phyloP scores from a whole-genome alignment of 1,140 invertebrate species.

The Zaprionus lachaisei region DNA sequence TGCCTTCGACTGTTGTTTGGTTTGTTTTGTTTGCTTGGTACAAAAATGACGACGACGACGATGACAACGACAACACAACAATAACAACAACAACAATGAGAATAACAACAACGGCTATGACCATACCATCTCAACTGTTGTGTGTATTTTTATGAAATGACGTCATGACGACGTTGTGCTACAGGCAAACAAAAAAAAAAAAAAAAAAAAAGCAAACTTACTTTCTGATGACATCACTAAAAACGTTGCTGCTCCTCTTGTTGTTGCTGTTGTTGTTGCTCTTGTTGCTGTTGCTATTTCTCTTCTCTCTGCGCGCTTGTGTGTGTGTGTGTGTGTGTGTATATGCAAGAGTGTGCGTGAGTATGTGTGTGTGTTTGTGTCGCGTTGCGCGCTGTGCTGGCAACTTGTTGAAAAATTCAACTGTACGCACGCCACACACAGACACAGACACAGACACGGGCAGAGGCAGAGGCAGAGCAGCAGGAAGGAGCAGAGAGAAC shows the following conservation, averaged over 20 bases:
- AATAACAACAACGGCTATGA: conserved; percentile 33
- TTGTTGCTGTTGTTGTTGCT: conserved; percentile 43
- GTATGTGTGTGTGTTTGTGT: conserved; percentile 33
- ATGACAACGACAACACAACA: conserved; percentile 49
- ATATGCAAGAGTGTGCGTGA: conserved; percentile 4
- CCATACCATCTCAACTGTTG: conserved; percentile 50
- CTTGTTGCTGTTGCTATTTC: conserved; percentile 65
- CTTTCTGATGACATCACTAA: conserved; percentile 83
- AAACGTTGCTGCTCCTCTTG: conserved; percentile 66
- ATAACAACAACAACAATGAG: conserved; percentile 37
- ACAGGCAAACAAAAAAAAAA: conserved; percentile 44
- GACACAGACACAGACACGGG: conserved; percentile 15
- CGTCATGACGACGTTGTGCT: conserved; percentile 74
- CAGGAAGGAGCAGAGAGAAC: background rate
- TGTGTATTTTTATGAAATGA: conserved; percentile 81
- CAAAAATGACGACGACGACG: conserved; percentile 54
- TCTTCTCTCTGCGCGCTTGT: conserved; percentile 39
- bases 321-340: conserved; percentile 6
- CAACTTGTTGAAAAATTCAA: conserved; percentile 61
- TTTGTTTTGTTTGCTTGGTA: conserved; percentile 58
- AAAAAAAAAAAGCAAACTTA: conserved; percentile 53
- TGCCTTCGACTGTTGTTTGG: conserved; percentile 52
- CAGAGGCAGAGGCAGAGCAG: background rate
- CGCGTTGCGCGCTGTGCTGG: conserved; percentile 56
- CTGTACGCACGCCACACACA: conserved; percentile 50